Base-by-base conservation (phyloP, 2,797 vertebrate genomes). In the Lepilemur ruficaudatus region DNA sequence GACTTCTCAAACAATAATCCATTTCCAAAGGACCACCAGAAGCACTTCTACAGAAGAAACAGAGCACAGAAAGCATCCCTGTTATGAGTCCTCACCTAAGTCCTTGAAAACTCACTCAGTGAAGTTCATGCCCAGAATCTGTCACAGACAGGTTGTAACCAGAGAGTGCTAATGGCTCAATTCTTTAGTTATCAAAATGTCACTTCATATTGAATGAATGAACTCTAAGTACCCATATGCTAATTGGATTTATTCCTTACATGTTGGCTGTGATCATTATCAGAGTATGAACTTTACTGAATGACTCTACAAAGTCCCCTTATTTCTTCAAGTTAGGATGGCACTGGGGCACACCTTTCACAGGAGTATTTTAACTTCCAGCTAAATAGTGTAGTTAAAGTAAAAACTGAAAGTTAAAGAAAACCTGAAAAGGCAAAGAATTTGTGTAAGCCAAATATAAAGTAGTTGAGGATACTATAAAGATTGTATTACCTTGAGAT, bases 131-230 rank as follows among this genome's bases (percentile, higher is more conserved):
- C 96, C 97, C 86, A 96, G 97, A 98, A 97, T 97, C 97, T 97
- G 97, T 97, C 97, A 96, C n/a, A n/a, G 85, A 75, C 67, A 89
- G 83, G 91, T 96, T 97, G 95, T 97, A 97, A 96, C 95, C 83
- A 76, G 95, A 97, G 94, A 94, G 79, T 55, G 72, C 73, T 98
- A 97, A 97, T 95, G 94, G 83, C 97, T 97, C 87, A 96, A 75
- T 97, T 97, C 97, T 98, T 96, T 82, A 93, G 91, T 97, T 97
- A 97, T 96, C 97, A 97, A 96, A 98, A 96, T 97, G 97, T 97
- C 97, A 96, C 96, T n/a, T n/a, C n/a, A n/a, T n/a, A n/a, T n/a
- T 95, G 93, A 96, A 92, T 92, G 89, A 95, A 92, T 90, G 96
- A 97, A 96, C 96, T 95, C 93, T 93, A 91, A 96, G 91, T 85